Evolutionary conservation across 2,113 vertebrate genomes (phyloP).

Genomic region (Bagarius yarrelli): DNA sequence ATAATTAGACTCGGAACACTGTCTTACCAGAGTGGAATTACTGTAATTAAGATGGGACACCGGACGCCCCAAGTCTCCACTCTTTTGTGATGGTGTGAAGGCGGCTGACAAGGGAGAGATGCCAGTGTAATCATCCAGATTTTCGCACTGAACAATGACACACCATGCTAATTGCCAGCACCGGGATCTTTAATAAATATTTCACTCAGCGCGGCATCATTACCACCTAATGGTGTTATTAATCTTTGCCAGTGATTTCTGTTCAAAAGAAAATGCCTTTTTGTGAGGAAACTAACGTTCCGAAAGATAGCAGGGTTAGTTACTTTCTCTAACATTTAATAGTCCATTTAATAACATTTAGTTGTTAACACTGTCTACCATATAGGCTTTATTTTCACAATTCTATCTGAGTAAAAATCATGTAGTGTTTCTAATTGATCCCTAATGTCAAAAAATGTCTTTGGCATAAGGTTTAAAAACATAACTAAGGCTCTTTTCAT

Average conservation of each 20-base stretch:
- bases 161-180: conserved; percentile 79
- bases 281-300: conserved; percentile 62
- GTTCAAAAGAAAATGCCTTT: conserved; percentile 65
- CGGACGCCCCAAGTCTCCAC: conserved; percentile 60
- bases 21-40: conserved; percentile 55
- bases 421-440: conserved; percentile 45
- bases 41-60: conserved; percentile 72
- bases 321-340: conserved; percentile 55
- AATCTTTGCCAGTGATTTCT: conserved; percentile 77
- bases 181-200: conserved; percentile 84
- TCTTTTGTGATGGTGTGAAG: conserved; percentile 67
- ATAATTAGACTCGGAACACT: conserved; percentile 54
- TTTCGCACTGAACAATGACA: conserved; percentile 76
- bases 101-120: conserved; percentile 41
- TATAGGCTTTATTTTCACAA: conserved; percentile 56
- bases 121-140: conserved; percentile 73
- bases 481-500: not conserved
- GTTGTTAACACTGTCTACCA: conserved; percentile 53
- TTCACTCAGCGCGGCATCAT: conserved; percentile 77
- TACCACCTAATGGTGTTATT: conserved; percentile 78
- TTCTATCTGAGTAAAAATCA: conserved; percentile 39
- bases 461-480: conserved; percentile 17
- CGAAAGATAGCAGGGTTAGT: conserved; percentile 35
- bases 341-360: conserved; percentile 54
- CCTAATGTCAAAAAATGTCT: conserved; percentile 36